Percentiles rank a stretch among this genome's conserved stretches.
These are phyloP conservation scores for Drosophila kepulauana DNA, from an alignment of 1,140 invertebrate species.

Conservation along the genomic window DNA sequence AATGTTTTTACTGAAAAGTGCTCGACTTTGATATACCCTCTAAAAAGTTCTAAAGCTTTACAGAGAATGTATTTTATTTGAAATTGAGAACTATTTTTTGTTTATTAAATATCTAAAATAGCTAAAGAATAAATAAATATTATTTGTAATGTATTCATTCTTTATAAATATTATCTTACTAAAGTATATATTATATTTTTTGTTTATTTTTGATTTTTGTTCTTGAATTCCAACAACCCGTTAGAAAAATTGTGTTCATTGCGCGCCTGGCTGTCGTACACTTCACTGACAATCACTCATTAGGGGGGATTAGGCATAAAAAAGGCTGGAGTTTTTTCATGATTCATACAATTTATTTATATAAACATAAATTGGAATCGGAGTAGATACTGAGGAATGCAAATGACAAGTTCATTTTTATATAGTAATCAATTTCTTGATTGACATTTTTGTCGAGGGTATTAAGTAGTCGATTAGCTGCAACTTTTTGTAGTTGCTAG, in stretches of 20 bases:
- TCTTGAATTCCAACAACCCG: not conserved
- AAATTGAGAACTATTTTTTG: too few relatives aligned
- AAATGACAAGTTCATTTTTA: not conserved
- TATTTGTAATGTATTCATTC: too few relatives aligned
- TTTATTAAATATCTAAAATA: too few relatives aligned
- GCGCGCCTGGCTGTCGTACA: too few relatives aligned
- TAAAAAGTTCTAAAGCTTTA: too few relatives aligned
- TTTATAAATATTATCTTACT: too few relatives aligned
- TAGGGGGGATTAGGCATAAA: constrained; percentile 9
- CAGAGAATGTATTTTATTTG: too few relatives aligned
- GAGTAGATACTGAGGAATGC: not conserved
- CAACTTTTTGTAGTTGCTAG: too few relatives aligned
- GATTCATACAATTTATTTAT: constrained; percentile 17
- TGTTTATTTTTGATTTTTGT: too few relatives aligned
- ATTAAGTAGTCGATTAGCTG: not conserved
- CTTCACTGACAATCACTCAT: constrained; percentile 13
- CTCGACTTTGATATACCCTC: not conserved
- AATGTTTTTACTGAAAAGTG: not conserved
- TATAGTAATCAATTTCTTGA: too few relatives aligned
- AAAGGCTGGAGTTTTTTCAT: not conserved
- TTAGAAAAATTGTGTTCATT: not conserved
- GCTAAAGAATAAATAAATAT: too few relatives aligned
- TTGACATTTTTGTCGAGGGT: not conserved
- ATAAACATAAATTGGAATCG: constrained; percentile 7
- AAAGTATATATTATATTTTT: too few relatives aligned